phyloP scores from a whole-genome alignment of 2,797 vertebrate genomes.

The Falco berigora region DNA sequence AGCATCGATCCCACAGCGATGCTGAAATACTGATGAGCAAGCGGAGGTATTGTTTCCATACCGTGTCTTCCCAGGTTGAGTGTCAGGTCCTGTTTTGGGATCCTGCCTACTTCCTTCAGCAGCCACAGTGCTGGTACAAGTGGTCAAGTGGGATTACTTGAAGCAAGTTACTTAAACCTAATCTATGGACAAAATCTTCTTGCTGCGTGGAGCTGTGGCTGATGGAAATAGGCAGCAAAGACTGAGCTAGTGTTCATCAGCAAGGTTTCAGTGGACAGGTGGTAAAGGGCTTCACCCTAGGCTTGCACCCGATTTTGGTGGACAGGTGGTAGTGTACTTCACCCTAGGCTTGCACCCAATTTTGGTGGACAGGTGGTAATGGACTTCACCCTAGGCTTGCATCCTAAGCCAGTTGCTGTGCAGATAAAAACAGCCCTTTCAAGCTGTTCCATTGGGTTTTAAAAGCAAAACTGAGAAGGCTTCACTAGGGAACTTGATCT shows the following conservation, averaged over 20 bases:
- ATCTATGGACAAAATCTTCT: not conserved
- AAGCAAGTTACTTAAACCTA: not conserved
- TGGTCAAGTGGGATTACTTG: not conserved
- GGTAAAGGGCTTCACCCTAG: too few relatives aligned
- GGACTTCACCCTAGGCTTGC: not conserved
- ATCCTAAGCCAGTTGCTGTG: not conserved
- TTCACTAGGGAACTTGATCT: slow-evolving; percentile 54
- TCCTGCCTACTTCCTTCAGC: not conserved
- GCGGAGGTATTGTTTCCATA: not conserved
- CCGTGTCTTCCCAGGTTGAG: not conserved
- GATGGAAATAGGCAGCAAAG: not conserved
- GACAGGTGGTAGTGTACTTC: too few relatives aligned
- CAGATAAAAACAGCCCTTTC: slow-evolving; percentile 21
- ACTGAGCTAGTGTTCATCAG: not conserved
- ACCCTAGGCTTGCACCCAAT: not conserved
- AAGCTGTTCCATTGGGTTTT: slow-evolving; percentile 19
- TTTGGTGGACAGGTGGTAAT: not conserved
- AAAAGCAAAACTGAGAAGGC: slow-evolving; percentile 39
- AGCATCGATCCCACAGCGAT: rapidly evolving
- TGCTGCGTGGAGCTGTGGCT: not conserved
- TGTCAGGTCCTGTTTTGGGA: not conserved
- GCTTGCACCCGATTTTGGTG: not conserved
- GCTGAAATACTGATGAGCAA: not conserved
- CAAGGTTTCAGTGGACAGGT: not conserved
- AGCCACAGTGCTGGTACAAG: not conserved